Base-by-base conservation (phyloP, 2,888 invertebrate genomes). In the Eupithecia exiguata region DNA sequence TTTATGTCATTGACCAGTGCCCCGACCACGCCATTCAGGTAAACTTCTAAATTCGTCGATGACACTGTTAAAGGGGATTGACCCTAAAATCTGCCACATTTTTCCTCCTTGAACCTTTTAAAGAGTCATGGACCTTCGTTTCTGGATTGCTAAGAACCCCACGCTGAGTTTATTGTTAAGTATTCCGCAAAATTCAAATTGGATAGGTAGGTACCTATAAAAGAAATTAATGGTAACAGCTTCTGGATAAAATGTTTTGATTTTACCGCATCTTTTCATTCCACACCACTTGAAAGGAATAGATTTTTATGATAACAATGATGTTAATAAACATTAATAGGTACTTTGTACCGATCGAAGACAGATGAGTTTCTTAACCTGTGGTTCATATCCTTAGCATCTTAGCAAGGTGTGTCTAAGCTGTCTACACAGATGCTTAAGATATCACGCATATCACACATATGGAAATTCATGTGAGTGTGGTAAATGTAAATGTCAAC, bases 401-500 rank as follows among this genome's bases (percentile, higher is more conserved):
- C 63, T 43, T 69, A 61, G 68, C 68, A 67, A 46, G 70, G 30
- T 62, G 30, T 16, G 30, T 35, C 30, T 63, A n/a, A n/a, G 9
- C 9, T 68, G n/a, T 63, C 70, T 21, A 53, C 40, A 71, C 53
- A 62, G 21, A n/a, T 35, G 30, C 40, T 16, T 35, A 49, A 68
- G 35, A 71, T 46, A 72, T 68, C 68, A 70, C 63, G 58, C n/a
- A n/a, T n/a, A 72, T 68, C 68, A 40, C 65, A 67, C 40, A 76
- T 78, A 77, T 69, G 53, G 75, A 79, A 79, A 78, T 71, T 35
- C 71, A 77, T 68, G n/a, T n/a, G 69, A 72, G 61, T 12, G 21
- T 66, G 71, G 72, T 73, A 70, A 77, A 65, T 36, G 4, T 36
- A 38, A 77, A 75, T 80, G 80, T 77, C 76, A 78, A 76, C 75